These are phyloP conservation scores for Catocala nupta DNA, from an alignment of 2,888 invertebrate species.

Conservation along the genomic window DNA sequence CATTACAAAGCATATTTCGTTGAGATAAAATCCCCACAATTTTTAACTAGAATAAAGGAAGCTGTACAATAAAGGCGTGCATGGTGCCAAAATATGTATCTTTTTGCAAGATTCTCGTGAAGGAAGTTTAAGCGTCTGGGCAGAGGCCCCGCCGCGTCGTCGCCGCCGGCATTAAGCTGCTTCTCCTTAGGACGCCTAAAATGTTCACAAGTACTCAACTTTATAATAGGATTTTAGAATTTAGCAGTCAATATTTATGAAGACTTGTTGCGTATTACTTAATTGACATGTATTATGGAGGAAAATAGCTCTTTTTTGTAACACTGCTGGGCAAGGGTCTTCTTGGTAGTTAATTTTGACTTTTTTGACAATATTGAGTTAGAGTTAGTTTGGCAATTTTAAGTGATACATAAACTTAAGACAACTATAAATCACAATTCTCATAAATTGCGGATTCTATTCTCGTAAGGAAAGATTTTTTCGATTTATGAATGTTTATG, in stretches of 20 bases:
- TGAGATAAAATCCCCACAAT: constrained; percentile 44
- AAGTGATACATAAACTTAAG: no score
- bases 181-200: constrained; percentile 52
- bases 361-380: no score
- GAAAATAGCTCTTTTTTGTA: no score
- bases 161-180: constrained; percentile 70
- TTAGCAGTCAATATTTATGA: not conserved
- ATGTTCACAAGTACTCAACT: constrained; percentile 38
- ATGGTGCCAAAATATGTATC: constrained; percentile 74
- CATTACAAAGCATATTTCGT: constrained; percentile 49
- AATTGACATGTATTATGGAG: no score
- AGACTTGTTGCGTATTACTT: no score
- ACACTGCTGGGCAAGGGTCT: no score
- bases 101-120: constrained; percentile 72
- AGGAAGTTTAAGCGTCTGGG: constrained; percentile 69
- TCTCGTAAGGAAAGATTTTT: no score
- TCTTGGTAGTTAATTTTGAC: no score
- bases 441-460: no score
- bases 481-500: no score
- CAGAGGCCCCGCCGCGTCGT: constrained; percentile 65
- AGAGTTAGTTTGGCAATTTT: no score
- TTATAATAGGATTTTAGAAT: constrained; percentile 2
- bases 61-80: constrained; percentile 51
- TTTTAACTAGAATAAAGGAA: constrained; percentile 52
- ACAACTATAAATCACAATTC: no score